Evolutionary conservation across 2,797 vertebrate genomes (phyloP).

Genomic region (Nyctalus aviator): DNA sequence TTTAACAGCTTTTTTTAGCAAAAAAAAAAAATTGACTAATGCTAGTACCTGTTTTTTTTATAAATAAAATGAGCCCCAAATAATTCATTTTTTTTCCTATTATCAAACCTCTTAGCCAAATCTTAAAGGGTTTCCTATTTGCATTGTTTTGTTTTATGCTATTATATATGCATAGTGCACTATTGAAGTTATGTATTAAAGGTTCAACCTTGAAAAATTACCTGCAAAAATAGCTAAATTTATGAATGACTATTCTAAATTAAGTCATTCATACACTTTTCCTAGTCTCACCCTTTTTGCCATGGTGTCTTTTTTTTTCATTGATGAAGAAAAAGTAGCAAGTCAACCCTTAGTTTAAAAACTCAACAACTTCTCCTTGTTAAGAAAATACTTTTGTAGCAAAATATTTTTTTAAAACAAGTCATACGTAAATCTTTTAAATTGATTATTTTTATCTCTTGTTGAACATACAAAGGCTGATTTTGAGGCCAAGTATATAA

Average conservation of each 20-base stretch:
- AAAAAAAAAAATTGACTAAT: not conserved
- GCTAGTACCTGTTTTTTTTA: not conserved
- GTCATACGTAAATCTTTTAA: not conserved
- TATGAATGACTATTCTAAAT: not conserved
- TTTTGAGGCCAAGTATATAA: not conserved
- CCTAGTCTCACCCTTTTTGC: not conserved
- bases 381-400: not conserved
- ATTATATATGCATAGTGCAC: not conserved
- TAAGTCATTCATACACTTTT: not conserved
- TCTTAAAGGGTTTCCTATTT: not conserved
- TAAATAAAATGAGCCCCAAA: constrained; percentile 6
- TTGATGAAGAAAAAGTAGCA: not conserved
- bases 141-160: not conserved
- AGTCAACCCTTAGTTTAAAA: constrained; percentile 19
- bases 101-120: not conserved
- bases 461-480: not conserved
- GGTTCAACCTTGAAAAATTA: not conserved
- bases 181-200: not conserved
- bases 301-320: not conserved
- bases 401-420: not conserved
- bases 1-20: not conserved
- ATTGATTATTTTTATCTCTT: not conserved
- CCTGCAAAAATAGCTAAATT: constrained; percentile 8
- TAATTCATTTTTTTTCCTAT: not conserved
- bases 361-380: not conserved